Percentiles rank a stretch among this genome's conserved stretches.
Conservation (phyloP, 1,140 invertebrate genomes). For the Drosophila burlai region DNA sequence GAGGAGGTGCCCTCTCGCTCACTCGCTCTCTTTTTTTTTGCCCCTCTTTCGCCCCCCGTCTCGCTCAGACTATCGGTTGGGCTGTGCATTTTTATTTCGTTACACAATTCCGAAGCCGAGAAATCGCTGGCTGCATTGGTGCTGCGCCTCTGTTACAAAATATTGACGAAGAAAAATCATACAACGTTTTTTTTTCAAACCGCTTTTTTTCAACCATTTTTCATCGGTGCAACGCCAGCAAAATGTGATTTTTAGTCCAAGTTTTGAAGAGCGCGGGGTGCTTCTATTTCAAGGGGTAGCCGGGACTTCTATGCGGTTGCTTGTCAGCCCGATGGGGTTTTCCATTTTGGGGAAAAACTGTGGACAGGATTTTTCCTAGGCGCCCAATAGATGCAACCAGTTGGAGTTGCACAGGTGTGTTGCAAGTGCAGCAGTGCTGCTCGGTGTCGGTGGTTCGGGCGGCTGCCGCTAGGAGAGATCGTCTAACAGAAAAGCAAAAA, state of each 20-base stretch:
- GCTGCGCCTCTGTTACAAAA: conserved; percentile 84
- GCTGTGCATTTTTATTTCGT: conserved; percentile 67
- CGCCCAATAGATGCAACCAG: conserved; percentile 64
- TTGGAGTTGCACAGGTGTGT: conserved; percentile 48
- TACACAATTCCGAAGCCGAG: conserved; percentile 57
- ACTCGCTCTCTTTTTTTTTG: conserved; percentile 19
- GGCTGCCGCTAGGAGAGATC: conserved; percentile 30
- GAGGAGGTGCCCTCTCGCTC: conserved; percentile 4
- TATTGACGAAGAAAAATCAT: conserved; percentile 85
- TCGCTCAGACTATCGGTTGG: not conserved
- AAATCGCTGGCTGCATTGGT: conserved; percentile 41
- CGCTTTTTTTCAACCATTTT: conserved; percentile 80
- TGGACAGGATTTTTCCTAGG: conserved; percentile 68
- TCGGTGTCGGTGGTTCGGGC: conserved; percentile 7
- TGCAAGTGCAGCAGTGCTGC: conserved; percentile 24
- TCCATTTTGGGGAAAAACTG: conserved; percentile 67
- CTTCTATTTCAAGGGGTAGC: conserved; percentile 5
- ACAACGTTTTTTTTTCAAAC: conserved; percentile 82
- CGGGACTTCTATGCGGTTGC: conserved; percentile 9
- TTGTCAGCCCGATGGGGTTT: conserved; percentile 24
- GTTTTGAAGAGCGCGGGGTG: not conserved
- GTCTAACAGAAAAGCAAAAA: conserved; percentile 69
- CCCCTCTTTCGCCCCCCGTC: conserved; percentile 9
- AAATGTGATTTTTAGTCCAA: conserved; percentile 13
- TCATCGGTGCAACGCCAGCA: conserved; percentile 59